Evolutionary conservation across 2,797 vertebrate species (phyloP).

Genomic region (Cyprinodon diabolis): DNA sequence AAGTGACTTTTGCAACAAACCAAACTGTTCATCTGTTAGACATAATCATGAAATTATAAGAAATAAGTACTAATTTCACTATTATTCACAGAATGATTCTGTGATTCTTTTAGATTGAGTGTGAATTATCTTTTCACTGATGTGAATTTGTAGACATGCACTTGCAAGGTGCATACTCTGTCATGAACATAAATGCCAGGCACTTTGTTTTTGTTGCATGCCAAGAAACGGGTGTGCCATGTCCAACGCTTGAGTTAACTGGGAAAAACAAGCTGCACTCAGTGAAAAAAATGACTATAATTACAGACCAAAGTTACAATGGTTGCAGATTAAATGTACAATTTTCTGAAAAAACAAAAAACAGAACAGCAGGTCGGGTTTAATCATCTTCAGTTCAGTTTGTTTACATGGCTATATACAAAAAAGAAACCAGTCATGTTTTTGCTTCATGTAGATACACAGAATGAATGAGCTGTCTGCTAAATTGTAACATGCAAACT

Average conservation of each 20-base stretch:
- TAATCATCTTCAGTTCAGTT: slow-evolving; percentile 26
- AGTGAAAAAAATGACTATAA: slow-evolving; percentile 28
- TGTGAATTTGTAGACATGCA: neutral
- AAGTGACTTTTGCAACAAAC: too few species aligned
- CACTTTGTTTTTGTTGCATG: slow-evolving; percentile 22
- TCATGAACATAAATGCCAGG: neutral
- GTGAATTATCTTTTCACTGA: neutral
- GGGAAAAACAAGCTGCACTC: slow-evolving; percentile 10
- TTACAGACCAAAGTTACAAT: slow-evolving; percentile 25
- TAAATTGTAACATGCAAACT: slow-evolving; percentile 18
- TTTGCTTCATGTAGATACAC: slow-evolving; percentile 28
- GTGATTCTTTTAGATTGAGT: too few species aligned
- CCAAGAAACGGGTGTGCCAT: slow-evolving; percentile 31
- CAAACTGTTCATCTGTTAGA: neutral
- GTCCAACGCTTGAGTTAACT: slow-evolving; percentile 38
- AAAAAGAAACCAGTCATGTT: slow-evolving; percentile 25
- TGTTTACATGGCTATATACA: slow-evolving; percentile 33
- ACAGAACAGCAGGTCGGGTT: slow-evolving; percentile 13
- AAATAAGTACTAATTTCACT: too few species aligned
- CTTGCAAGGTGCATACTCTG: neutral
- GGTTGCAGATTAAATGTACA: slow-evolving; percentile 24
- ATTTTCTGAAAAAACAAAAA: neutral
- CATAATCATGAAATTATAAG: neutral
- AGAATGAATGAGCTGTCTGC: slow-evolving; percentile 26
- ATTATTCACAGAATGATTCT: neutral